phyloP scores from a whole-genome alignment of 2,888 invertebrate genomes.

The Perizoma affinitatum region DNA sequence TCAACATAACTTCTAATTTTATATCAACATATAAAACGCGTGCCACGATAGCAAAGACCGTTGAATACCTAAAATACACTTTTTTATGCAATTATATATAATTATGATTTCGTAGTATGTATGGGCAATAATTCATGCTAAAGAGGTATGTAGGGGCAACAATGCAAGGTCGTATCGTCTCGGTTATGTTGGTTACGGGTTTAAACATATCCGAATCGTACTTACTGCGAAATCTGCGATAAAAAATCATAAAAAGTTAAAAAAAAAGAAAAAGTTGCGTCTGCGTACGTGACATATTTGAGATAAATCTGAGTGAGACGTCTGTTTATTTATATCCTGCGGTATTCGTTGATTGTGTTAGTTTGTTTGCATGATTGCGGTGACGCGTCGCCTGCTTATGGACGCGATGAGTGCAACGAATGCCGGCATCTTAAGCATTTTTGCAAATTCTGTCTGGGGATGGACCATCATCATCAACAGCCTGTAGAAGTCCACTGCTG shows the following conservation, averaged over 20 bases:
- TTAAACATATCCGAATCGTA: slow-evolving; percentile 41
- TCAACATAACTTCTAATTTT: too few species aligned
- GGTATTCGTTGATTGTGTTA: slow-evolving; percentile 69
- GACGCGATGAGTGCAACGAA: slow-evolving; percentile 45
- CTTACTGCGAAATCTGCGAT: slow-evolving; percentile 37
- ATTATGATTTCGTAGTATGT: slow-evolving; percentile 42
- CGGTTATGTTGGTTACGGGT: slow-evolving; percentile 51
- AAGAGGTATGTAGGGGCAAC: slow-evolving; percentile 47
- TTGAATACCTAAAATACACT: too few species aligned
- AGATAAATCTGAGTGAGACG: slow-evolving; percentile 62
- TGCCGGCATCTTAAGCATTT: slow-evolving; percentile 44
- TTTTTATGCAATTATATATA: too few species aligned
- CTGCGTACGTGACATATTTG: slow-evolving; percentile 51
- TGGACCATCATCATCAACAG: slow-evolving; percentile 11
- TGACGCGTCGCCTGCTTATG: slow-evolving; percentile 48
- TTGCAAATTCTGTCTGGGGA: slow-evolving; percentile 31
- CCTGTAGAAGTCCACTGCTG: too few species aligned
- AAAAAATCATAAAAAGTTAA: slow-evolving; percentile 32
- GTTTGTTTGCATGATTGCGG: slow-evolving; percentile 64
- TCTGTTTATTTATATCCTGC: slow-evolving; percentile 70
- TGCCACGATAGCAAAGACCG: too few species aligned
- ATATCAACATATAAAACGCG: too few species aligned
- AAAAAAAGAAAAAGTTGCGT: slow-evolving; percentile 52
- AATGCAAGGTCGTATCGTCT: slow-evolving; percentile 67
- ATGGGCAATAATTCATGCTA: slow-evolving; percentile 49